Evolutionary conservation across 30 jellyfish, hydroid and myxozoan genomes (phyloP), one percentile per base, ranked within the genome.

Genomic region (Pelagia noctiluca): DNA sequence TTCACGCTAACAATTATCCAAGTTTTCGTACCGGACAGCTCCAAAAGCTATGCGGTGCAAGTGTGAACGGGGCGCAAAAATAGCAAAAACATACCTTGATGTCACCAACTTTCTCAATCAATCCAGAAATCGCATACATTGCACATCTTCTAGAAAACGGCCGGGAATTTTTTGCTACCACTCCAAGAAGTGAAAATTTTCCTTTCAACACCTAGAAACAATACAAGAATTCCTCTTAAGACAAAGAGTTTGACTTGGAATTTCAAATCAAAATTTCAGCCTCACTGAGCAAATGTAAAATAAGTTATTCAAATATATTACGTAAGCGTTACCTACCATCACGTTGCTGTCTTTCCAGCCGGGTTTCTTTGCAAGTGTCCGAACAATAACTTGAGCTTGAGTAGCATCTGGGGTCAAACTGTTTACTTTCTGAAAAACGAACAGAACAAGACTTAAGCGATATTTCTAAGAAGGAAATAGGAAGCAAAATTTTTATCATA

Each of bases 61-160:
- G 5, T 21, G 3, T 2, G 16, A 63, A 63, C 57, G 16, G 32
- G 3, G 49, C n/a, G 31, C 3, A 8, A 10, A 23, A 31, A 31
- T 5, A n/a, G 25, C 2, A 47, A 12, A 50, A 26, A 74, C 86
- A 5, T 76, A 92, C 98, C 94, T 92, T 92, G 22, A 87, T 46
- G 64, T 92, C 98, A 30, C 94, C 98, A 1, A 92, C 81, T 60
- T 92, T 92, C 61, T 88, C 90, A 3, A 87, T 82, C 78, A 92
- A 71, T 36, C 98, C 98, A 22, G 96, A 50, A n/a, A 92, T 82
- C 32, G 98, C 97, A 75, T 57, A 92, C 76, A 95, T 76, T 21
- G 98, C 92, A 71, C 97, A 85, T 30, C 98, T 85, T 28, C 98
- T 77, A 52, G 98, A 61, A 68, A 92, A 92, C 48, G 89, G 96